Conservation (phyloP, 2,888 invertebrate genomes). For the Unio delphinus region DNA sequence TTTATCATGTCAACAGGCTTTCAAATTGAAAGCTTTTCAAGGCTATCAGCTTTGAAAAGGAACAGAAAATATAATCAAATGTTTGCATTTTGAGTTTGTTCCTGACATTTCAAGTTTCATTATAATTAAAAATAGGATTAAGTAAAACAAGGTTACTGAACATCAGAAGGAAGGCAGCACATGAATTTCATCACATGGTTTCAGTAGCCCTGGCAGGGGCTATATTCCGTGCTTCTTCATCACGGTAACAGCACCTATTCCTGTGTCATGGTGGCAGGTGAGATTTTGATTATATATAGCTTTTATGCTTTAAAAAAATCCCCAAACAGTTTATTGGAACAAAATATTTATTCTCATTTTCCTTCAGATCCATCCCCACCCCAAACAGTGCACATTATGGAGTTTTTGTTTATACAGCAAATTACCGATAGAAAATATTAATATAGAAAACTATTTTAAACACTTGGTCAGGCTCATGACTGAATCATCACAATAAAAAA, state of each 20-base stretch:
- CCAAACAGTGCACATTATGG: too few species aligned
- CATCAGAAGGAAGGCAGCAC: conserved; percentile 72
- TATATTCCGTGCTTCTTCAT: conserved; percentile 56
- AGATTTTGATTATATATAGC: not conserved
- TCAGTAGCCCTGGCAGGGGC: conserved; percentile 50
- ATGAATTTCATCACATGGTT: conserved; percentile 11
- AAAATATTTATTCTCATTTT: not conserved
- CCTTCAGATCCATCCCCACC: too few species aligned
- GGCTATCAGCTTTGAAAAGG: too few species aligned
- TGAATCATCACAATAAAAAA: too few species aligned
- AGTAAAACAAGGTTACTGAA: not conserved
- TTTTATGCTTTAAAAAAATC: too few species aligned
- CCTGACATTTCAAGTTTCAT: too few species aligned
- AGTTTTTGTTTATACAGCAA: not conserved
- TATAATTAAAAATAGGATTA: too few species aligned
- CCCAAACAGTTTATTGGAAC: not conserved
- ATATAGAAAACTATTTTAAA: not conserved
- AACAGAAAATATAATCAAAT: too few species aligned
- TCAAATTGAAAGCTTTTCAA: too few species aligned
- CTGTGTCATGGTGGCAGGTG: not conserved
- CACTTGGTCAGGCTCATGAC: not conserved
- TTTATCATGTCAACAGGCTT: too few species aligned
- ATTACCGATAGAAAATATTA: not conserved
- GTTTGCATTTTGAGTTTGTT: too few species aligned
- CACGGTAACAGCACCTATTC: conserved; percentile 24